phyloP scores from a whole-genome alignment of 2,113 vertebrate genomes.

The Peromyscus polionotus region DNA sequence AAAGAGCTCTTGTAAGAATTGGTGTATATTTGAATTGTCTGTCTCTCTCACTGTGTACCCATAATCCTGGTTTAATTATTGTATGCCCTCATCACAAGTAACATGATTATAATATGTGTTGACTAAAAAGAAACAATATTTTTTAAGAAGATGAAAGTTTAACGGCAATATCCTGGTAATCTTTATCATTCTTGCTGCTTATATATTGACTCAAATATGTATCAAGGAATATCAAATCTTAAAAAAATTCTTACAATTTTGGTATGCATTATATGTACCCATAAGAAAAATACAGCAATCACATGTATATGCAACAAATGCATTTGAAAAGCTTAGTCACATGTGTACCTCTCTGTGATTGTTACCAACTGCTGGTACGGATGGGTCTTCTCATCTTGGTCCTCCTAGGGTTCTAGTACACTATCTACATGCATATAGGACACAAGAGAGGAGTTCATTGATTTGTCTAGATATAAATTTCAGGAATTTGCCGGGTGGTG shows the following conservation, averaged over 20 bases:
- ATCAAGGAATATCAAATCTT: neutral
- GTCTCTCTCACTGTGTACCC: neutral
- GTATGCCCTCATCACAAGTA: neutral
- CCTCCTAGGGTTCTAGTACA: neutral
- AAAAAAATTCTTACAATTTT: neutral
- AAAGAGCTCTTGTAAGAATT: neutral
- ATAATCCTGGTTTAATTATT: neutral
- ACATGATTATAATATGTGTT: neutral
- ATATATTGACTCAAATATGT: neutral
- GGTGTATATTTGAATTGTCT: neutral
- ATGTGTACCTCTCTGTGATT: neutral
- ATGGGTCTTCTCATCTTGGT: rapidly evolving
- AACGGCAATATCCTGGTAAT: neutral
- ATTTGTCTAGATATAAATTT: neutral
- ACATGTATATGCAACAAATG: neutral
- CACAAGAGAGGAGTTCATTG: neutral
- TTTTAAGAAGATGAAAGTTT: neutral
- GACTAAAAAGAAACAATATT: neutral
- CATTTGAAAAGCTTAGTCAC: neutral
- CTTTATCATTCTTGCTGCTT: neutral
- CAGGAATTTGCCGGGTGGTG: too few relatives aligned
- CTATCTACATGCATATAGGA: neutral
- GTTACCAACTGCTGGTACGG: neutral
- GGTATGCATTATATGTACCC: too few relatives aligned
- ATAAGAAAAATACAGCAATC: neutral